Percentiles rank a stretch among this genome's conserved stretches.
phyloP scores from a whole-genome alignment of 2,113 vertebrate species.

The Rissa tridactyla region DNA sequence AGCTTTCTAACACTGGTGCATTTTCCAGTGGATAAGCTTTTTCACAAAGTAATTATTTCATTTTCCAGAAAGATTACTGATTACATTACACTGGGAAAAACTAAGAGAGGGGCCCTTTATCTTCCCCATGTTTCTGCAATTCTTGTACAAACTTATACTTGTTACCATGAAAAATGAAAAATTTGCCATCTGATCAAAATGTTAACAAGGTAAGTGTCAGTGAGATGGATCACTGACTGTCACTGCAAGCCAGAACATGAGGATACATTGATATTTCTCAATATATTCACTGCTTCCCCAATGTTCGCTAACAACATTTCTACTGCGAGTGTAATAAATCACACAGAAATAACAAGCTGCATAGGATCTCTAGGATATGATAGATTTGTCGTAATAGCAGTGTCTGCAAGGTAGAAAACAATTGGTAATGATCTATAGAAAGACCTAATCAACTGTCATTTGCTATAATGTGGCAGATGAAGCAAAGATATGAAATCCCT shows the following conservation, averaged over 20 bases:
- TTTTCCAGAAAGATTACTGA: slow-evolving; percentile 74
- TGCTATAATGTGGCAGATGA: slow-evolving; percentile 69
- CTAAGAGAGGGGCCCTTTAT: slow-evolving; percentile 65
- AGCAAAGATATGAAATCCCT: slow-evolving; percentile 60
- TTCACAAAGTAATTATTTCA: slow-evolving; percentile 76
- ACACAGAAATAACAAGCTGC: slow-evolving; percentile 80
- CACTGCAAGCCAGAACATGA: slow-evolving; percentile 83
- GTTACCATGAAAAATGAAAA: slow-evolving; percentile 86
- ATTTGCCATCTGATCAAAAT: slow-evolving; percentile 91
- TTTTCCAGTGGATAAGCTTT: slow-evolving; percentile 69
- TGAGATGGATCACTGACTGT: slow-evolving; percentile 89
- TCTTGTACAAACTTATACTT: slow-evolving; percentile 83
- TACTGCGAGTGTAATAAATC: slow-evolving; percentile 84
- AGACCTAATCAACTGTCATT: slow-evolving; percentile 81
- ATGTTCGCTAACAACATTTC: slow-evolving; percentile 87
- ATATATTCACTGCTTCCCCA: slow-evolving; percentile 84
- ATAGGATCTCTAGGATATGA: slow-evolving; percentile 77
- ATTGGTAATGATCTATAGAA: slow-evolving; percentile 87
- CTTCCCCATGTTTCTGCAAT: slow-evolving; percentile 76
- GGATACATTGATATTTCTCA: slow-evolving; percentile 91
- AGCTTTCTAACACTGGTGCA: slow-evolving; percentile 53
- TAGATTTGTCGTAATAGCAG: slow-evolving; percentile 74
- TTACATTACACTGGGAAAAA: slow-evolving; percentile 70
- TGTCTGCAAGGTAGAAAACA: slow-evolving; percentile 79
- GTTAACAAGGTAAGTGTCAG: slow-evolving; percentile 94